Conservation (phyloP, 2,888 invertebrate genomes). For the Agrenia bidenticulata region DNA sequence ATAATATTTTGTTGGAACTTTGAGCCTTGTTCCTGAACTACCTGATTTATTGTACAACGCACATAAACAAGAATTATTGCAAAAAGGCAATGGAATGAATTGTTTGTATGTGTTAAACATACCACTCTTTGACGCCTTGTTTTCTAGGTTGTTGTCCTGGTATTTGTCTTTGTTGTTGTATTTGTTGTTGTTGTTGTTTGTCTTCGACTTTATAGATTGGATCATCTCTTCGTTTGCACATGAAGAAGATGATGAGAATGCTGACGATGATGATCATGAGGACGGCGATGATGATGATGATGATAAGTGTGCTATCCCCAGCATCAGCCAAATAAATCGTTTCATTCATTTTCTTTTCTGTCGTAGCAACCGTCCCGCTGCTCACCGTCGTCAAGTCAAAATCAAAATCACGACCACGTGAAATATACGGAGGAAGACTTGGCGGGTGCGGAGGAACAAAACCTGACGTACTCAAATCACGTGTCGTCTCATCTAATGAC, state of each 20-base stretch:
- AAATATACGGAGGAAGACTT: too few relatives aligned
- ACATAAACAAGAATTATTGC: too few relatives aligned
- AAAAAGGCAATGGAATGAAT: too few relatives aligned
- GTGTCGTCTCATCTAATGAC: too few relatives aligned
- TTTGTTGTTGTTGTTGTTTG: slow-evolving; percentile 54
- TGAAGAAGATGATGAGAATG: slow-evolving; percentile 68
- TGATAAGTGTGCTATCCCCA: slow-evolving; percentile 74
- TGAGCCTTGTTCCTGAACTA: too few relatives aligned
- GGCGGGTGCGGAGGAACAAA: slow-evolving; percentile 45
- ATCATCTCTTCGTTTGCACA: slow-evolving; percentile 80
- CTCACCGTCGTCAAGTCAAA: slow-evolving; percentile 28
- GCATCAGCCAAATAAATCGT: slow-evolving; percentile 68
- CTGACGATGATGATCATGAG: slow-evolving; percentile 76
- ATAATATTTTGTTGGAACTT: too few relatives aligned
- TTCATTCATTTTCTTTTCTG: slow-evolving; percentile 12
- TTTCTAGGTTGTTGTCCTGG: slow-evolving; percentile 48
- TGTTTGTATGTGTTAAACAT: slow-evolving; percentile 66
- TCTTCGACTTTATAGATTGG: slow-evolving; percentile 93
- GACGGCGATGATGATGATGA: slow-evolving; percentile 82
- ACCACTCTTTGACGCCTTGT: slow-evolving; percentile 83
- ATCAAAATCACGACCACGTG: slow-evolving; percentile 23
- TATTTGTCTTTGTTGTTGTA: background rate
- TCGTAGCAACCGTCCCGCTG: slow-evolving; percentile 53
- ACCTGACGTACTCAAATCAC: slow-evolving; percentile 53
- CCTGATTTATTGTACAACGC: too few relatives aligned